Percentiles rank a stretch among this genome's conserved stretches.
phyloP scores from a whole-genome alignment of 1,140 invertebrate species.

The Capitella teleta region DNA sequence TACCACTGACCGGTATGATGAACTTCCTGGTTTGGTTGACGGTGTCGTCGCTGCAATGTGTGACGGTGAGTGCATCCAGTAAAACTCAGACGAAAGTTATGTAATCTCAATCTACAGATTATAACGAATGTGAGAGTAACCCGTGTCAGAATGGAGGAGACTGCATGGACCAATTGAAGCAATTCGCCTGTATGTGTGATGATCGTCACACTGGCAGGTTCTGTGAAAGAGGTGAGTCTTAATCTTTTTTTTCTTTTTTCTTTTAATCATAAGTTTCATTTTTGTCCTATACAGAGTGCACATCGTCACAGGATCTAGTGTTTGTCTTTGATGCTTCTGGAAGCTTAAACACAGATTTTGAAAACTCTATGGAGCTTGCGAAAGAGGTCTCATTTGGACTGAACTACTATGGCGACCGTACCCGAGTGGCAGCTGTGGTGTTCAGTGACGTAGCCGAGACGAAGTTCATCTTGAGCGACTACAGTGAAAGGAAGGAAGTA shows the following conservation, averaged over 20 bases:
- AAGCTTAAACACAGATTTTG: background rate
- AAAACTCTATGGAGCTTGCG: background rate
- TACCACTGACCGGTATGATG: background rate
- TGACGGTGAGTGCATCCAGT: background rate
- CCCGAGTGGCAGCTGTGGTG: background rate
- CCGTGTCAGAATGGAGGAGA: slow-evolving; percentile 14
- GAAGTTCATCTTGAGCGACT: too few relatives aligned
- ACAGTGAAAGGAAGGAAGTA: too few relatives aligned
- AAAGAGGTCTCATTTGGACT: background rate
- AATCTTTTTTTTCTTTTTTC: too few relatives aligned
- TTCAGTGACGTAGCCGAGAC: too few relatives aligned
- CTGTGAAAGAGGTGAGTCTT: slow-evolving; percentile 8
- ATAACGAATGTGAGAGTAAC: slow-evolving; percentile 6
- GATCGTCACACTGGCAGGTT: slow-evolving; percentile 18
- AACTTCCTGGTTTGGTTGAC: background rate
- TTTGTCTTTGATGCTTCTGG: background rate
- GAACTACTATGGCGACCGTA: background rate
- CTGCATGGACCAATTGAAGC: slow-evolving; percentile 13
- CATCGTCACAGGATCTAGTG: background rate
- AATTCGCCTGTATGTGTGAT: slow-evolving; percentile 17
- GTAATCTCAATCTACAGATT: background rate
- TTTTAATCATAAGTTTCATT: too few relatives aligned
- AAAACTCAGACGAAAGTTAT: background rate
- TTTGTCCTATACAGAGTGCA: too few relatives aligned
- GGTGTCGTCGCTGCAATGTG: background rate